phyloP scores from a whole-genome alignment of 2,888 invertebrate species.

The Cyaniris semiargus region DNA sequence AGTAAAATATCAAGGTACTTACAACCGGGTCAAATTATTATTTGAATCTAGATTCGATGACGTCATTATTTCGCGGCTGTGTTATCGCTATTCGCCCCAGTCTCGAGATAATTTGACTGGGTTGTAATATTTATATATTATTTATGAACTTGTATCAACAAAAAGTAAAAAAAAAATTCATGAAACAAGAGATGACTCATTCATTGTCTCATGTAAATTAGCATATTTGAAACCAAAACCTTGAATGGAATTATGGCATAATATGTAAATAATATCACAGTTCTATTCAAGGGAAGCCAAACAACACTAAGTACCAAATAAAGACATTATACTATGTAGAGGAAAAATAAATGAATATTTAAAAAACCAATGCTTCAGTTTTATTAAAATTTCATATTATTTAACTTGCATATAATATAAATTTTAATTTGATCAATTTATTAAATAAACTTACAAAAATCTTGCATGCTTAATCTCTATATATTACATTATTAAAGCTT shows the following conservation, averaged over 20 bases:
- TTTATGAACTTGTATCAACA: neutral
- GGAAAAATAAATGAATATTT: constrained; percentile 17
- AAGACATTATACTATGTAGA: constrained; percentile 1
- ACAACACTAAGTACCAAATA: neutral
- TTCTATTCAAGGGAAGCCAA: constrained; percentile 15
- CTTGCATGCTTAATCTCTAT: constrained; percentile 76
- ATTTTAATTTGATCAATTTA: constrained; percentile 73
- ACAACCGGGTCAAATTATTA: too few relatives aligned
- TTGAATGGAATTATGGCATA: neutral
- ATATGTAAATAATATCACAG: neutral
- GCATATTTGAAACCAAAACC: neutral
- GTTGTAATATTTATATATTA: neutral
- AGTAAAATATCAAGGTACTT: too few relatives aligned
- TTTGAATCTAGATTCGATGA: too few relatives aligned
- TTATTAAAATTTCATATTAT: constrained; percentile 75
- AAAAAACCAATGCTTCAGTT: constrained; percentile 62
- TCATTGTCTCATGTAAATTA: neutral
- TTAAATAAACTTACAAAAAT: constrained; percentile 77
- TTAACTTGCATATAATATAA: constrained; percentile 77
- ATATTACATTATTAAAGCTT: constrained; percentile 79
- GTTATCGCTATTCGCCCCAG: too few relatives aligned
- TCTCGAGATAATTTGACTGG: too few relatives aligned
- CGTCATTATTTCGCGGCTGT: too few relatives aligned
- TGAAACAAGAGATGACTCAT: neutral
- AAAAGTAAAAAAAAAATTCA: neutral